Percentiles rank a stretch among this genome's conserved stretches.
Evolutionary conservation across 2,888 invertebrate species (phyloP).

Genomic region (Anagyrus pseudococci): DNA sequence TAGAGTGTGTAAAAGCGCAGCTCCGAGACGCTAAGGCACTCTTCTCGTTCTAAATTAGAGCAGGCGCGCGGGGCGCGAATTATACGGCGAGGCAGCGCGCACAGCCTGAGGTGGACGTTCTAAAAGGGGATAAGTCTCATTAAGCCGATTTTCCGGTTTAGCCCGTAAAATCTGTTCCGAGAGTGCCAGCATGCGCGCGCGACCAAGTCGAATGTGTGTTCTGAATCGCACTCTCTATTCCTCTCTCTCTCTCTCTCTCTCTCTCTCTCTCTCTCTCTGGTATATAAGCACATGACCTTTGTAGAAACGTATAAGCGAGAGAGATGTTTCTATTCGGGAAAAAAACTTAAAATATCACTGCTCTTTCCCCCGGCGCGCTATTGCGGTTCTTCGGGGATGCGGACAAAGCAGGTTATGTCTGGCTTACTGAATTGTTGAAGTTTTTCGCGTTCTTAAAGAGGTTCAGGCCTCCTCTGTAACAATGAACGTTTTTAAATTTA

Average conservation of each 20-base stretch:
- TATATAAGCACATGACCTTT: too few species aligned
- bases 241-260: background rate
- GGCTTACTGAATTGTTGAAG: too few species aligned
- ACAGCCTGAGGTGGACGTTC: too few species aligned
- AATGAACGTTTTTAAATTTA: too few species aligned
- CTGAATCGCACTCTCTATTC: background rate
- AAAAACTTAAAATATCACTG: too few species aligned
- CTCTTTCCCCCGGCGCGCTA: too few species aligned
- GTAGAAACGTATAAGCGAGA: too few species aligned
- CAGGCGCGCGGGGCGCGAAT: background rate
- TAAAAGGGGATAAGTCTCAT: slow-evolving; percentile 24
- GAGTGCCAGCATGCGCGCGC: background rate
- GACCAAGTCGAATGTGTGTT: slow-evolving; percentile 16
- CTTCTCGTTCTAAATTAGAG: slow-evolving; percentile 12
- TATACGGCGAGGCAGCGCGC: background rate
- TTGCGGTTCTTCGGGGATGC: too few species aligned
- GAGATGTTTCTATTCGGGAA: too few species aligned
- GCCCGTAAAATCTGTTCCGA: background rate
- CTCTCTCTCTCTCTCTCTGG: background rate
- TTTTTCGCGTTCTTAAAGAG: too few species aligned
- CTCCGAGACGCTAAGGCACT: background rate
- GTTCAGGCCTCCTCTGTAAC: too few species aligned
- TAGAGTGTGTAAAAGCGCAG: background rate
- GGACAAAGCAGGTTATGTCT: too few species aligned
- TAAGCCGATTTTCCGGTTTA: slow-evolving; percentile 26